Evolutionary conservation across 2,797 vertebrate genomes (phyloP), one percentile per base, ranked within the genome.

Genomic region (Ptychobarbus kaznakovi): DNA sequence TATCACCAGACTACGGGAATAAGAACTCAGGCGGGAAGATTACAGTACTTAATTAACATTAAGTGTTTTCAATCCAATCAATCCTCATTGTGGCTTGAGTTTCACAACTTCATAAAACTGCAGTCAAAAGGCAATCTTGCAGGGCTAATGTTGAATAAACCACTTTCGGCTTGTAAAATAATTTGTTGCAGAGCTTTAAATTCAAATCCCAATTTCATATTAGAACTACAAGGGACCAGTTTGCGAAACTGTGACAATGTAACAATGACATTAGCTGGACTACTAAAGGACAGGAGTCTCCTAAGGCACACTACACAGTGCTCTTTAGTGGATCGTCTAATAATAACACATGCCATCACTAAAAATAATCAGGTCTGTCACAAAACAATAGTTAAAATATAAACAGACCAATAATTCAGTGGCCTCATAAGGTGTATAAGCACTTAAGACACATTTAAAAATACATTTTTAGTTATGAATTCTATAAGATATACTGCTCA

Each of bases 1-100:
- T 76, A 87, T 84, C 82, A n/a, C 8, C 70, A 38, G 22, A 56
- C 69, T 49, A 65, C 13, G 15, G 53, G 70, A 77, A 66, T n/a
- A 80, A 74, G 77, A 80, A 80, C 38, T 79, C 58, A 42, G 66
- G 58, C 13, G 18, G 69, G 77, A 61, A 87, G 81, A 84, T 84
- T 84, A 74, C 8, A 25, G 22, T 63, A 40, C 65, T 76, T 87
- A 81, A 84, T 87, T 87, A 87, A 81, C 82, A 73, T 84, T 80
- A 81, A 81, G 51, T 80, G 70, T 76, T 81, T 81, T 75, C 40
- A 75, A 84, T 84, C 73, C 82, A 84, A 81, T 87, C 82, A 74
- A 44, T 83, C 51, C 78, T 75, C 69, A 84, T 63, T 85, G 66
- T 73, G 40, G 15, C 1, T 22, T 10, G 28, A 63, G 66, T 40